Base-by-base conservation (phyloP, 1,140 invertebrate genomes). In the Rhyacophila brunnea region DNA sequence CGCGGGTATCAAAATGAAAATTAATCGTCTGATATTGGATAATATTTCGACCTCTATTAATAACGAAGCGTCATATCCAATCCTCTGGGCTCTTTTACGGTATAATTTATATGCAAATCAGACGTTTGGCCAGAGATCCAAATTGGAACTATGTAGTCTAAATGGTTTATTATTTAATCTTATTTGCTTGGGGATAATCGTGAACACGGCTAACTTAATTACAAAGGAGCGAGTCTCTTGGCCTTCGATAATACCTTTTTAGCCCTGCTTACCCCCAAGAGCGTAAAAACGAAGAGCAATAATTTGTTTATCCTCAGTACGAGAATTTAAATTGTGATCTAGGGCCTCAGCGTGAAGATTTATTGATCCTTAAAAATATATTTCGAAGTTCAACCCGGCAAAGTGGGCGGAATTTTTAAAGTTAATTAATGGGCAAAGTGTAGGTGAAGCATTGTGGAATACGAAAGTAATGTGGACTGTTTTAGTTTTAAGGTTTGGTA, bases 61-160 rank as follows among this genome's bases (percentile, higher is more conserved):
- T 43, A 52, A 51, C 7, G 18, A n/a, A 35, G 34, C 15, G 35
- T 36, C 50, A 52, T 46, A 13, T 55, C 53, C 28, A 55, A 55
- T 47, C 36, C 43, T 55, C 18, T 15, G n/a, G 45, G 28, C 18
- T 57, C 45, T 57, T 48, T 57, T 36, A 13, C 32, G 23, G 32
- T 43, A 57, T 35, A 57, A 57, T 57, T 57, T 48, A 44, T 49
- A 57, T 57, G 54, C 35, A 57, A 57, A 57, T 55, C 53, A 38
- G 34, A 35, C 23, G 7, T 43, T 11, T 43, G 20, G 10, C 45
- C 44, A 36, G 23, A 23, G 47, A 57, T 34, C 13, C 14, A 17
- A 34, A 55, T 55, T 34, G 53, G 50, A 52, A 35, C n/a, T 20
- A 43, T 35, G 50, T 9, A 20, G 47, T 13, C 38, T 40, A 49